Evolutionary conservation across 1,140 invertebrate species (phyloP), one percentile per base, ranked within the genome.

Genomic region (Panulirus ornatus): DNA sequence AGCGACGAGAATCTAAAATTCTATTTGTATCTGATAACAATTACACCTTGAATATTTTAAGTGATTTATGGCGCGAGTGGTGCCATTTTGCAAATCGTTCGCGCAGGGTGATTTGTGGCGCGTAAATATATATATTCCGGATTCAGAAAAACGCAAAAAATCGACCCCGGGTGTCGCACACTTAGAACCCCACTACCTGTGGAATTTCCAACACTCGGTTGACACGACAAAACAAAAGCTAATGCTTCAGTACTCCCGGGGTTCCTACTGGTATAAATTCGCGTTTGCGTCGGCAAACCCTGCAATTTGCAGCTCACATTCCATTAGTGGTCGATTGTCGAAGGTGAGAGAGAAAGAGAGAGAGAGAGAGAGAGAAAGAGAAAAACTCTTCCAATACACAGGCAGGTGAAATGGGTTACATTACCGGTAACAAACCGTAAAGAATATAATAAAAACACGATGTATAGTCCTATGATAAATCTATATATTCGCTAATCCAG

Each of bases 41-140:
- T 85, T 70, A 85, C 83, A 85, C 75, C 83, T 85, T 85, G 70
- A 85, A 85, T 85, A 85, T 85, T 85, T 85, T 47, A 85, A 75
- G 66, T 85, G 83, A 85, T 85, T 85, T 85, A 85, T 85, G 83
- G 5, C 11, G 38, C 66, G 34, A n/a, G 40, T 42, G 70, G 83
- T 54, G 71, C 83, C 70, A 73, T 85, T 66, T 85, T 85, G 83
- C 83, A 85, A 71, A 85, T 85, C 83, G 83, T 85, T 85, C 83
- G 34, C 66, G 66, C 36, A 73, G 47, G 66, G 75, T 85, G 83
- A 85, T 85, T 85, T 75, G 70, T 85, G n/a, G 44, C 42, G 34
- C 66, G 47, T 85, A 85, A 85, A 85, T 85, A 85, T 34, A 85
- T 34, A 85, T 85, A 85, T 85, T 85, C 83, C 71, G 34, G 19